Percentiles rank a stretch among this genome's conserved stretches.
Evolutionary conservation across 2,888 invertebrate genomes (phyloP).

Genomic region (Ypsolopha sequella): DNA sequence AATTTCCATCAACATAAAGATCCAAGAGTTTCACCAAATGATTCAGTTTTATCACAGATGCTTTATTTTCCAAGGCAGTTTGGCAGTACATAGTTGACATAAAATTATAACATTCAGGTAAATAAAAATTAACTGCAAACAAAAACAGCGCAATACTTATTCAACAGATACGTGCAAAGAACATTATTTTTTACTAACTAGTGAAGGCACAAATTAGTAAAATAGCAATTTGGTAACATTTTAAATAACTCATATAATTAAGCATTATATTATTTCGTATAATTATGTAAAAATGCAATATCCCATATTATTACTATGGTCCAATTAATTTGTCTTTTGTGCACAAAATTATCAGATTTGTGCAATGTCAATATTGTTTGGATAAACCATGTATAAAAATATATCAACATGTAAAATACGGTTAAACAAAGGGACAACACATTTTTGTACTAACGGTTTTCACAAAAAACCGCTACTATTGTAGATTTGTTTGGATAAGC

Average conservation of each 20-base stretch:
- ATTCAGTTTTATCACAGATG: constrained; percentile 46
- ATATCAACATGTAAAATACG: not conserved
- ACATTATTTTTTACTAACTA: constrained; percentile 1
- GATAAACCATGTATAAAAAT: not conserved
- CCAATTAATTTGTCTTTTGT: constrained; percentile 1
- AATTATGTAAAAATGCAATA: not conserved
- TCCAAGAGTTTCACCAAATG: constrained; percentile 19
- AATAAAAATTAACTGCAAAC: not conserved
- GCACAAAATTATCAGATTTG: not conserved
- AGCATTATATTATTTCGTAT: not conserved
- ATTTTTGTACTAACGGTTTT: constrained; percentile 5
- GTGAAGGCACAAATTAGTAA: constrained; percentile 32
- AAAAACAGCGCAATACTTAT: not conserved
- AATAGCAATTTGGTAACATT: constrained; percentile 47
- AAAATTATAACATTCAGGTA: not conserved
- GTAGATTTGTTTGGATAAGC: too few relatives aligned
- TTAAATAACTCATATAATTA: constrained; percentile 7
- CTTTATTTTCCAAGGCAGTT: constrained; percentile 31
- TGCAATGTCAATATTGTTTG: not conserved
- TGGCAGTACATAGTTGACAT: constrained; percentile 9
- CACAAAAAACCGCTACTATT: constrained; percentile 8
- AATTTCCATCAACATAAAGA: constrained; percentile 14
- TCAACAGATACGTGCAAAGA: not conserved
- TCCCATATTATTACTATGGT: not conserved
- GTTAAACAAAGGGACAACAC: not conserved